Base-by-base conservation (phyloP, 2,888 invertebrate genomes). In the Apomyelois bistriatella region DNA sequence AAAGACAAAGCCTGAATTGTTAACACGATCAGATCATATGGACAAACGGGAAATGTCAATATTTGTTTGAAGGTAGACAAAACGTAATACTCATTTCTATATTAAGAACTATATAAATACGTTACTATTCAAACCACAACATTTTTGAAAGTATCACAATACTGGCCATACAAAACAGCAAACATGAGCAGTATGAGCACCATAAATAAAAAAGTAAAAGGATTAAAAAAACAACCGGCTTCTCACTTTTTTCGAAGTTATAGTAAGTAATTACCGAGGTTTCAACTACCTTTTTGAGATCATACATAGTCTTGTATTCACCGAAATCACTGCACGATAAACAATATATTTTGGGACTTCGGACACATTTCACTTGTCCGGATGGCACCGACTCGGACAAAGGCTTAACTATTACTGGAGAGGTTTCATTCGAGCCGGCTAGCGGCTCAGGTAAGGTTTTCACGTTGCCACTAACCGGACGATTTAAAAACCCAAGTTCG, bases 361-460 rank as follows among this genome's bases (percentile, higher is more conserved):
- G 56, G 56, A 55, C 58, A 53, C 61, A 56, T 60, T 57, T 60
- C 40, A 50, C 35, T 50, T 16, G 57, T 60, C 62, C 61, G 59
- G 58, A 53, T 48, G 52, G 52, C 65, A 69, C 75, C 71, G 65
- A 56, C 61, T 69, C 64, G 59, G 61, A 60, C 76, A 59, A 60
- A 73, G 72, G 68, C 79, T 76, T 77, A 74, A 69, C 72, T 75
- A 80, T 76, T 69, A 88, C 87, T 86, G 75, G 79, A 62, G 61
- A 59, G 68, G 52, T 36, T 46, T 52, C 43, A 16, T 50, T 41
- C 32, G 40, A 36, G 52, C 43, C 69, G 66, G 67, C 68, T 68
- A 68, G 72, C 68, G 70, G 66, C 70, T 79, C 82, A 82, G 85
- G 84, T 85, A 85, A 68, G 68, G 77, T 82, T 85, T 85, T 82